These are phyloP conservation scores for Scotopteryx bipunctaria DNA, from an alignment of 2,888 invertebrate species.

Conservation along the genomic window DNA sequence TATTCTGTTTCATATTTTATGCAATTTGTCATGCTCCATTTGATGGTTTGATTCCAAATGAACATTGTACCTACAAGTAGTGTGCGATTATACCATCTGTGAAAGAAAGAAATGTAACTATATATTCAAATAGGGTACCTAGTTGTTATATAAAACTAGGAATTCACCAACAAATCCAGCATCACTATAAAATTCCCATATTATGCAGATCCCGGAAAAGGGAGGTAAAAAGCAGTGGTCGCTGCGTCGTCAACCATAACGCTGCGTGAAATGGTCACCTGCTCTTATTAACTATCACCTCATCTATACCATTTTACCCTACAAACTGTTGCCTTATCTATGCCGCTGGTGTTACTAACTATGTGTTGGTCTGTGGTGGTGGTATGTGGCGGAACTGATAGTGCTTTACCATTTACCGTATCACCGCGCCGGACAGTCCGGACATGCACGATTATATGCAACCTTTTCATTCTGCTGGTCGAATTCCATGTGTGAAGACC, in stretches of 20 bases:
- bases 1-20: slow-evolving; percentile 5
- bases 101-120: no score
- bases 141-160: neutral
- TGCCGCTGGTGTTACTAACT: slow-evolving; percentile 1
- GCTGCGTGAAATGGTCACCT: slow-evolving; percentile 43
- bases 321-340: slow-evolving; percentile 3
- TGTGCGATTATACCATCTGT: no score
- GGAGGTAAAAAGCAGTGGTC: slow-evolving; percentile 27
- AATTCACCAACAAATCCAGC: neutral
- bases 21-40: slow-evolving; percentile 6
- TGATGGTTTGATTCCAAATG: no score
- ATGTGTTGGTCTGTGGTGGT: slow-evolving; percentile 33
- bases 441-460: slow-evolving; percentile 32
- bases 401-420: slow-evolving; percentile 71
- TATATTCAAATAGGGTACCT: no score
- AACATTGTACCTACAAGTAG: neutral
- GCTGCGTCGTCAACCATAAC: slow-evolving; percentile 30
- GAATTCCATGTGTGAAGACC: neutral
- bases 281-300: slow-evolving; percentile 2
- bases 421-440: slow-evolving; percentile 49
- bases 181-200: slow-evolving; percentile 10
- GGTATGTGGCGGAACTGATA: slow-evolving; percentile 76
- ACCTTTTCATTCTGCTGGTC: slow-evolving; percentile 23
- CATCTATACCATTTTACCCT: neutral
- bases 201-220: slow-evolving; percentile 26